Evolutionary conservation across 2,797 vertebrate genomes (phyloP).

Genomic region (Philypnodon macrostomus): DNA sequence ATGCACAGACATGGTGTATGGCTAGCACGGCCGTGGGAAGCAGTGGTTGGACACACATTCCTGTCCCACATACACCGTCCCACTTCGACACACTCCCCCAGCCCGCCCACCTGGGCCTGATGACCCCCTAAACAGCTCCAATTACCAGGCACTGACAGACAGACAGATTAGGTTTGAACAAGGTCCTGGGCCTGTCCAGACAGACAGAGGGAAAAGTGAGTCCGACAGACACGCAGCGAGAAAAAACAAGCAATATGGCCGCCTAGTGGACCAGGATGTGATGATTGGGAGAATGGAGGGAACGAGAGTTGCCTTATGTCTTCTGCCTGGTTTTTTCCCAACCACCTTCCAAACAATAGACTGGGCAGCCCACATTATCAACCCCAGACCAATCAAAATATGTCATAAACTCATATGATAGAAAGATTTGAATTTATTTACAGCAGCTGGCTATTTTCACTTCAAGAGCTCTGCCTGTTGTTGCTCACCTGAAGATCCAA

Average conservation of each 20-base stretch:
- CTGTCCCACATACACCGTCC: conserved; percentile 56
- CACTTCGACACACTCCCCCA: conserved; percentile 56
- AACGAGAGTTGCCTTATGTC: too few species aligned
- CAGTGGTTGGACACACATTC: conserved; percentile 75
- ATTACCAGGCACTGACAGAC: conserved; percentile 95
- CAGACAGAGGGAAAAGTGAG: conserved; percentile 55
- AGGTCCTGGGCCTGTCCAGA: conserved; percentile 73
- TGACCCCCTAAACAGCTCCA: conserved; percentile 91
- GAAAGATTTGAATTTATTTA: too few species aligned
- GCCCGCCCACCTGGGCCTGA: conserved; percentile 83
- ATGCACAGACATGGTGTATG: conserved; percentile 50
- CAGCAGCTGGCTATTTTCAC: too few species aligned
- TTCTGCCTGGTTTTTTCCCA: too few species aligned
- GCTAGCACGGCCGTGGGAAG: conserved; percentile 76
- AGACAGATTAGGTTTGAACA: conserved; percentile 84
- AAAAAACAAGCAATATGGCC: conserved; percentile 25
- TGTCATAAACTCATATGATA: too few species aligned
- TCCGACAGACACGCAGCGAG: conserved; percentile 22
- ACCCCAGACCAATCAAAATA: too few species aligned
- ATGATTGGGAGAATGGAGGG: background rate
- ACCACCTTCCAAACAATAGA: too few species aligned
- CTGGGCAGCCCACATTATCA: too few species aligned
- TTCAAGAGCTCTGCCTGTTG: too few species aligned
- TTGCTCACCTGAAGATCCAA: too few species aligned
- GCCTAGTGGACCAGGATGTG: conserved; percentile 1